Conservation (phyloP, 2,888 invertebrate genomes). For the Tinea semifulvella region DNA sequence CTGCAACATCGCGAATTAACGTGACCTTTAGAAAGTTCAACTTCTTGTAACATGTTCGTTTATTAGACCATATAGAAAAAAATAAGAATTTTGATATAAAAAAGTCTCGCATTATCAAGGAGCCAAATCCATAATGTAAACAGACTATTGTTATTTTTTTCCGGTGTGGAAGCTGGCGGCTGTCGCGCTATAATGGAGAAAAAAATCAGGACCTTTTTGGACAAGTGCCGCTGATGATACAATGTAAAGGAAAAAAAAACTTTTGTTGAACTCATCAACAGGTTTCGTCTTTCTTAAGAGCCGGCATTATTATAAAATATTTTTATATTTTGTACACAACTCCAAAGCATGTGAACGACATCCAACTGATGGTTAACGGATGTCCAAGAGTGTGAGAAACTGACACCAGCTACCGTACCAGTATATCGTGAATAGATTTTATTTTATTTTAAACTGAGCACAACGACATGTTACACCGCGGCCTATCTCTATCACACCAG, state of each 20-base stretch:
- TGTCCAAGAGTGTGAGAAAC: too few species aligned
- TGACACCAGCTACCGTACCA: too few species aligned
- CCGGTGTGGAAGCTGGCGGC: slow-evolving; percentile 4
- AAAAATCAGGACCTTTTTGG: slow-evolving; percentile 1
- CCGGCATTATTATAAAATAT: too few species aligned
- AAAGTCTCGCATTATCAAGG: neutral
- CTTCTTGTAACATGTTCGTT: neutral
- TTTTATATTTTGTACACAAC: too few species aligned
- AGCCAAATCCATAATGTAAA: slow-evolving; percentile 2
- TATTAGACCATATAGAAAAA: neutral
- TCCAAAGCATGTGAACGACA: too few species aligned
- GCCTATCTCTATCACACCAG: too few species aligned
- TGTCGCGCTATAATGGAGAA: neutral
- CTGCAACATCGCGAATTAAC: too few species aligned
- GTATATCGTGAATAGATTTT: too few species aligned
- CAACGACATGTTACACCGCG: too few species aligned
- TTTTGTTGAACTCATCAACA: slow-evolving; percentile 6
- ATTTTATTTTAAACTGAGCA: too few species aligned
- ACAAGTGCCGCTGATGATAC: slow-evolving; percentile 9
- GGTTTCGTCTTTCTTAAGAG: slow-evolving; percentile 1
- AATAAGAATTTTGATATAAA: neutral
- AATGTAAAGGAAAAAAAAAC: slow-evolving; percentile 7
- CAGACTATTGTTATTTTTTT: slow-evolving; percentile 8
- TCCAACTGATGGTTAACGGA: too few species aligned
- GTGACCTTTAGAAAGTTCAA: too few species aligned